A percentile compares a stretch with the other conserved stretches of the same genome.
These are phyloP conservation scores for Cyrtorhinus lividipennis DNA, from an alignment of 1,140 invertebrate species.

Conservation along the genomic window DNA sequence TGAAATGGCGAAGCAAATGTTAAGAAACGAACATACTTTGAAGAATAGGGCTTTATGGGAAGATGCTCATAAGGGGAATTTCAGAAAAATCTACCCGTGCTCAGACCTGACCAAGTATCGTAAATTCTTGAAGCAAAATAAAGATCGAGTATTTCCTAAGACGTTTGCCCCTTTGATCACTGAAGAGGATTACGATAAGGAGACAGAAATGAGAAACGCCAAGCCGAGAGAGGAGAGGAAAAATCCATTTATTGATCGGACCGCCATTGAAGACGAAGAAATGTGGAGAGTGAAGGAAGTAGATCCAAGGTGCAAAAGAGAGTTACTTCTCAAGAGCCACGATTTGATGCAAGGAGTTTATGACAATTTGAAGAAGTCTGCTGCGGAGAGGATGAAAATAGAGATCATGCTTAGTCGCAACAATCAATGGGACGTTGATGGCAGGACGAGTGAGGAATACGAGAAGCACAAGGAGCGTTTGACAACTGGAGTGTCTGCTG, in stretches of 20 bases:
- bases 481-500: background rate
- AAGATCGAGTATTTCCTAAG: background rate
- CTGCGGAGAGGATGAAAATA: background rate
- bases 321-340: background rate
- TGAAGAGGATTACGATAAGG: background rate
- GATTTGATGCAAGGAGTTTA: background rate
- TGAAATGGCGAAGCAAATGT: conserved; percentile 6
- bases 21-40: conserved; percentile 6
- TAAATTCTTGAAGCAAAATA: conserved; percentile 40
- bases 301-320: no score
- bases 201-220: background rate
- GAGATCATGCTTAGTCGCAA: background rate
- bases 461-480: background rate
- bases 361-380: background rate
- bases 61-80: conserved; percentile 58
- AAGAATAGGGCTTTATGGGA: conserved; percentile 50
- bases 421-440: background rate
- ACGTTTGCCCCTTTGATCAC: background rate
- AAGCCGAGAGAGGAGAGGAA: background rate
- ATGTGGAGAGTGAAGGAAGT: no score
- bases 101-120: conserved; percentile 41
- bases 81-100: conserved; percentile 41
- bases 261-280: no score
- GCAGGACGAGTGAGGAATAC: background rate
- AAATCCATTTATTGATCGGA: conserved; percentile 1